Conservation (phyloP, 2,888 invertebrate species). For the Lamellibrachia satsuma region DNA sequence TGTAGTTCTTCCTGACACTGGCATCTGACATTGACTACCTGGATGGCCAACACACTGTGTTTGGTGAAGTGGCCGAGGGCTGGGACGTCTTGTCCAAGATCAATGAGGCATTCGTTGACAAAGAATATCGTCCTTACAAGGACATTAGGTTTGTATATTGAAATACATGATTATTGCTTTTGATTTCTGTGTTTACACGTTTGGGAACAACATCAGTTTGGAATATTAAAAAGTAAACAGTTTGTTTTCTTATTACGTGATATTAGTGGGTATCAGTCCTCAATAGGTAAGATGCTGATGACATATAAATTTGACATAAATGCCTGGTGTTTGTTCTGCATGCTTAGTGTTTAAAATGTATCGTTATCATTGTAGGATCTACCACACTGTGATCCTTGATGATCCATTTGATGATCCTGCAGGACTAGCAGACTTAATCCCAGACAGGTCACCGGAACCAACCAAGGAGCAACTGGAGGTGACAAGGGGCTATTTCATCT, state of each 20-base stretch:
- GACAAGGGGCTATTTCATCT: not conserved
- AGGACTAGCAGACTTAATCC: conserved; percentile 74
- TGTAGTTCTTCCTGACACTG: conserved; percentile 91
- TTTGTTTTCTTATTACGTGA: not conserved
- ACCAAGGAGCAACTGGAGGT: conserved; percentile 78
- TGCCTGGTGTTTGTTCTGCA: too few relatives aligned
- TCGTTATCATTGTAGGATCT: conserved; percentile 73
- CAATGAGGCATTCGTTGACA: conserved; percentile 94
- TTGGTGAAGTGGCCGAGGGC: conserved; percentile 91
- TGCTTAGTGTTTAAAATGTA: too few relatives aligned
- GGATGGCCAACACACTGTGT: conserved; percentile 92
- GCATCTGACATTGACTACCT: conserved; percentile 86
- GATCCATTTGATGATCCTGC: conserved; percentile 94
- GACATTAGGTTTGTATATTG: conserved; percentile 74
- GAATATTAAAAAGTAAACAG: not conserved
- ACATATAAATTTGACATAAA: too few relatives aligned
- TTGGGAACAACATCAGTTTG: not conserved
- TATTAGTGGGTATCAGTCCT: too few relatives aligned
- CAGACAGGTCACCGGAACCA: conserved; percentile 89
- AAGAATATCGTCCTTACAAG: conserved; percentile 87
- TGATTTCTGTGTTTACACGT: not conserved
- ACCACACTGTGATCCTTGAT: conserved; percentile 93
- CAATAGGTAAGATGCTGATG: too few relatives aligned
- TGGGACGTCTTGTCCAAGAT: conserved; percentile 85
- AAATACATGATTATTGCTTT: not conserved